Base-by-base conservation (phyloP, 2,113 vertebrate genomes). In the Camelus bactrianus region DNA sequence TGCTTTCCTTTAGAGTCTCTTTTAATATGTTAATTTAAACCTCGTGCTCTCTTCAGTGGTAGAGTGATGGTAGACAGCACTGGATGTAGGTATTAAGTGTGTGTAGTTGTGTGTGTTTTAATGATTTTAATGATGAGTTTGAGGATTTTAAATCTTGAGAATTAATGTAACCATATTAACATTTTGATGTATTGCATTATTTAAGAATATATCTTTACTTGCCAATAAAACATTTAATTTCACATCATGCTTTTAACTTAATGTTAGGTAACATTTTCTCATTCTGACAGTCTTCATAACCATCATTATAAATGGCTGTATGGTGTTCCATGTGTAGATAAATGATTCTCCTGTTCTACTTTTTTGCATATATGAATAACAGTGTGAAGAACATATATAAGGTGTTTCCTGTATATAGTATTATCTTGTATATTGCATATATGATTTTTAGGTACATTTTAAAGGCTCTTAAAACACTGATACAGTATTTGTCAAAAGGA, bases 201-300 rank as follows among this genome's bases (percentile, higher is more conserved):
- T 77, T 91, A 32, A 96, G 94, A 73, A 60, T 69, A 12, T n/a
- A 56, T 80, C 28, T 73, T 93, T 91, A 50, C 30, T 85, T 94
- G 26, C 19, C 48, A 64, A 62, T 90, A 84, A 81, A 86, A 92
- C 42, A 70, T 84, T 91, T 70, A 50, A 28, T 85, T 73, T 85
- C 35, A 42, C 85, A 30, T 69, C 14, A 48, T 89, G 48, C 24
- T 82, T 91, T 87, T 77, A 90, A 92, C 32, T 19, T 64, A 80
- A 80, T 84, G 13, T 64, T 86, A 81, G 42, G 24, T 93, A 87
- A 89, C 32, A 65, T 67, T 92, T 91, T 81, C 56, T 32, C 80
- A 50, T 75, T 97, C 77, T 91, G n/a, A 95, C 54, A 73, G 28
- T 83, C 50, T 88, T 94, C 62, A 79, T 93, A 82, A 87, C 35